Evolutionary conservation across 1,140 invertebrate species (phyloP).

Genomic region (Drosophila aff.): DNA sequence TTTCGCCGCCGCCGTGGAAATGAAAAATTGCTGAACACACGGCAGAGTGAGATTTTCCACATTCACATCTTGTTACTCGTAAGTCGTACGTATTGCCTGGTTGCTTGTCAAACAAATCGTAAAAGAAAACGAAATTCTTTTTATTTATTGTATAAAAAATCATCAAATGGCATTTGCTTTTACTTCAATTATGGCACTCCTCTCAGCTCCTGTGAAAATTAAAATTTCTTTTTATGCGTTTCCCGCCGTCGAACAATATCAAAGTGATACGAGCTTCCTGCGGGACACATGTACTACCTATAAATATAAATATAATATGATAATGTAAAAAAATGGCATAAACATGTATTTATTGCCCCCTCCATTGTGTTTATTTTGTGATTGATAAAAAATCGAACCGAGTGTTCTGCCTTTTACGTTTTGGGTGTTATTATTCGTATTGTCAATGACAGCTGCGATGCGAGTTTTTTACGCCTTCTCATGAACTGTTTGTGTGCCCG

Average conservation of each 20-base stretch:
- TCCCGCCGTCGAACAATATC: slow-evolving; percentile 30
- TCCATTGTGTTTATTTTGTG: slow-evolving; percentile 74
- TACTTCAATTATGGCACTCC: slow-evolving; percentile 70
- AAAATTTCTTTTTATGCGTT: slow-evolving; percentile 59
- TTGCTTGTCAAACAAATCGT: slow-evolving; percentile 75
- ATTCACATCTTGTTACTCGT: slow-evolving; percentile 22
- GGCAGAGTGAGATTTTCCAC: slow-evolving; percentile 5
- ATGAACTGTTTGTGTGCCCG: background rate
- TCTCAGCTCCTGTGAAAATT: slow-evolving; percentile 46
- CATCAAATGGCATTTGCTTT: slow-evolving; percentile 67
- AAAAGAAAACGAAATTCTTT: slow-evolving; percentile 57
- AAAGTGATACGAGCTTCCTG: slow-evolving; percentile 45
- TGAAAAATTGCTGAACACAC: slow-evolving; percentile 55
- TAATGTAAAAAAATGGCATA: slow-evolving; percentile 75
- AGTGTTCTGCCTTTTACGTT: slow-evolving; percentile 56
- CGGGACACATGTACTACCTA: slow-evolving; percentile 52
- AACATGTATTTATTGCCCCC: slow-evolving; percentile 48
- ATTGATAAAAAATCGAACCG: slow-evolving; percentile 71
- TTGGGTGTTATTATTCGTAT: slow-evolving; percentile 68
- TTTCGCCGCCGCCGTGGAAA: slow-evolving; percentile 38
- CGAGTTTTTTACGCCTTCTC: slow-evolving; percentile 24
- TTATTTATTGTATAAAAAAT: slow-evolving; percentile 54
- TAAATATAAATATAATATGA: slow-evolving; percentile 78
- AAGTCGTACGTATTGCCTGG: slow-evolving; percentile 1
- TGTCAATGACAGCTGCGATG: slow-evolving; percentile 61